Evolutionary conservation across 1,140 invertebrate species (phyloP), one percentile per base, ranked within the genome.

Genomic region (Nasonia giraulti): DNA sequence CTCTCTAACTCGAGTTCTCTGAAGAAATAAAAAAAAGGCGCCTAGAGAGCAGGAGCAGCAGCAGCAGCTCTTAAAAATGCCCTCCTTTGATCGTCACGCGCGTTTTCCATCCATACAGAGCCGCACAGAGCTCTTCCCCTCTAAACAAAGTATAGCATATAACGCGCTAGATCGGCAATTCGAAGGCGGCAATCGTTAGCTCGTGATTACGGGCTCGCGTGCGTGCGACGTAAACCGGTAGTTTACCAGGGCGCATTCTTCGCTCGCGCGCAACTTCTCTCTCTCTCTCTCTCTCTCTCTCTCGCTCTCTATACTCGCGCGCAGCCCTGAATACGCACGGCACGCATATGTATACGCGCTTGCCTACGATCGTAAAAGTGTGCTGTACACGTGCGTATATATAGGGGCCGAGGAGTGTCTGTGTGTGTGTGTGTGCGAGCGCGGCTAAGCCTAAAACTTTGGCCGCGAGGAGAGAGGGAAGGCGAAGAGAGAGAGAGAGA

Each of bases 141-240:
- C 47, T 62, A 62, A 62, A 62, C 55, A 71, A 71, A 71, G 68
- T 31, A 27, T 27, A 71, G 68, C 68, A 27, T 71, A 33, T 44
- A 4, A 27, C 27, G 27, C 20, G 55, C 17, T n/a, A 37, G 20
- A 17, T 55, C 80, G 69, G 66, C 68, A 37, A 27, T 40, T 73
- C 69, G 37, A 17, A 2, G 44, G 20, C 40, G 44, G 31, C 40
- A 73, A 74, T 82, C 17, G 73, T 14, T 55, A 47, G 44, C 74
- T 77, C 27, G 55, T 31, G 74, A 83, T 66, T 75, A 76, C 73
- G 37, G 55, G 37, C 23, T 79, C 23, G 82, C 74, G 84, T 81
- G 68, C 23, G n/a, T 62, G 55, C 27, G 66, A 40, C 66, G 31
- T 55, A 69, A 81, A 81, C 80, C 80, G 80, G 80, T 81, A 81